phyloP scores from a whole-genome alignment of 2,888 invertebrate genomes.

The Brenthis daphne region DNA sequence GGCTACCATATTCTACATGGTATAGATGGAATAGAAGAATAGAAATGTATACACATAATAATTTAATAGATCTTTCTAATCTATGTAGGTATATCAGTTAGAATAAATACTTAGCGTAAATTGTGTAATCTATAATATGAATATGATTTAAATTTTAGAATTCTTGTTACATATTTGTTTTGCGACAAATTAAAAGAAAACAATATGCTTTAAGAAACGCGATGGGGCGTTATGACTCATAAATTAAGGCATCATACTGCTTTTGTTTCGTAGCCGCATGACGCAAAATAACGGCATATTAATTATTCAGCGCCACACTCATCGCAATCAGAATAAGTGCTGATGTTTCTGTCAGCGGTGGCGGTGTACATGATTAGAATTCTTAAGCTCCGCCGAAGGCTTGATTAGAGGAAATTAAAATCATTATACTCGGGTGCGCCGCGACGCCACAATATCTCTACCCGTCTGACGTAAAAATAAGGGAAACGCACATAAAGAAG shows the following conservation, averaged over 20 bases:
- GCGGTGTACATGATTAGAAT: constrained; percentile 79
- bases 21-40: neutral
- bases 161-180: neutral
- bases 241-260: constrained; percentile 65
- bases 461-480: constrained; percentile 76
- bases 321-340: constrained; percentile 81
- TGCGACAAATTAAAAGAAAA: constrained; percentile 26
- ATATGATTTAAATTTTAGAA: neutral
- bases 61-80: too few relatives aligned
- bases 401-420: constrained; percentile 83
- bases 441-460: constrained; percentile 70
- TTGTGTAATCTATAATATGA: too few relatives aligned
- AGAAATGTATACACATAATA: neutral
- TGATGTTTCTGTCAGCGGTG: constrained; percentile 80
- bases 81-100: too few relatives aligned
- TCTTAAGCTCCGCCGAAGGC: constrained; percentile 81
- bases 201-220: constrained; percentile 40
- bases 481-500: constrained; percentile 81
- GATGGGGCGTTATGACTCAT: constrained; percentile 55
- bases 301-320: constrained; percentile 82
- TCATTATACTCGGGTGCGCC: constrained; percentile 77
- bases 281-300: constrained; percentile 79
- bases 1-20: constrained; percentile 40
- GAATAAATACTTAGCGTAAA: too few relatives aligned
- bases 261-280: constrained; percentile 70